Evolutionary conservation across 2,888 invertebrate genomes (phyloP), one percentile per base, ranked within the genome.

Genomic region (Apodemia mormo): DNA sequence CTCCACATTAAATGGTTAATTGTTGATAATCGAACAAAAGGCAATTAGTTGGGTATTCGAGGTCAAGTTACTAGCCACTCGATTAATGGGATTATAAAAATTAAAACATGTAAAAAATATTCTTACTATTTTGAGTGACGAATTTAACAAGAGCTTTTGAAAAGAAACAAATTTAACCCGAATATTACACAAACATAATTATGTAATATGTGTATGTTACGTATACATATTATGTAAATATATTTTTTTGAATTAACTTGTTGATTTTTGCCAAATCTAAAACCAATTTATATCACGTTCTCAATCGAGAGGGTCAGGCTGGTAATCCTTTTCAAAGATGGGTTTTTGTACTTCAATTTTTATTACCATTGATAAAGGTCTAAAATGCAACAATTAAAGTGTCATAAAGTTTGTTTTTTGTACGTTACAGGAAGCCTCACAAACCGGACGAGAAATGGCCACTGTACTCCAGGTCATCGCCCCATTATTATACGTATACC

Each of bases 401-500:
- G 6, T 58, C 9, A 58, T 58, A 30, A 9, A 30, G 30, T 30
- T 30, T 14, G n/a, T 52, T 61, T 61, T 61, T 58, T 61, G 61
- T 33, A 54, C 12, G 49, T 87, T 91, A 58, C 89, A 95, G 95
- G 70, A 94, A 95, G 84, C 95, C 95, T 0, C 94, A 95, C 77
- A 94, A 94, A 74, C 96, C 96, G 64, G 96, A 96, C 68, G 95
- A 95, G 77, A 96, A 96, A 78, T 98, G 98, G 98, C 98, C 98
- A 30, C 94, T 96, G 76, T 98, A 98, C 90, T 96, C 97, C 65
- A 95, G 96, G 80, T 95, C 96, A 71, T 95, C 97, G 78, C 98
- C 98, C 29, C 96, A 97, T 85, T 98, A 98, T 89, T 98, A 97
- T 89, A 97, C 97, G 79, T 97, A 98, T 89, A 97, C 98, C 74